phyloP scores from a whole-genome alignment of 2,888 invertebrate species.

The Brachyptera putata region DNA sequence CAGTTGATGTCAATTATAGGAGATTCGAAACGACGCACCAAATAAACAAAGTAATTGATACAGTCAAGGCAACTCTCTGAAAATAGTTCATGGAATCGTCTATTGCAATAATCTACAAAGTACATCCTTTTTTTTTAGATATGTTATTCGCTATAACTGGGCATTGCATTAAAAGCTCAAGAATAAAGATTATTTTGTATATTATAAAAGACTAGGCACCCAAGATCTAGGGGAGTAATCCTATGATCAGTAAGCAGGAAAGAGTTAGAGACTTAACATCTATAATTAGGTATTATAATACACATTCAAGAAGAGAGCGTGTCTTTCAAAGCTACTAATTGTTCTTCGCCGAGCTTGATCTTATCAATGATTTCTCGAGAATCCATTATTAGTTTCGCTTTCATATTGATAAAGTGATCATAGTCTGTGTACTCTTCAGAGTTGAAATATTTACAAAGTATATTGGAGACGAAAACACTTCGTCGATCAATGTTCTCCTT shows the following conservation, averaged over 20 bases:
- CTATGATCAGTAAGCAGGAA: constrained; percentile 13
- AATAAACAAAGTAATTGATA: too few species aligned
- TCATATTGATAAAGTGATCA: constrained; percentile 81
- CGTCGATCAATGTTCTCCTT: constrained; percentile 78
- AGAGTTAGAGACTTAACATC: not conserved
- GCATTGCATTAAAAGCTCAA: not conserved
- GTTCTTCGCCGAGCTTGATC: constrained; percentile 76
- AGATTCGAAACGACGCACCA: too few species aligned
- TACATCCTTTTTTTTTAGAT: too few species aligned
- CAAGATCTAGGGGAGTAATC: constrained; percentile 19
- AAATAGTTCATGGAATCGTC: too few species aligned
- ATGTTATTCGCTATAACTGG: too few species aligned
- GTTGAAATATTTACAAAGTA: constrained; percentile 66
- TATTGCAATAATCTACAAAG: too few species aligned
- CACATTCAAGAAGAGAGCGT: constrained; percentile 42
- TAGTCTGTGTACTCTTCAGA: constrained; percentile 74
- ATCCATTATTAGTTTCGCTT: constrained; percentile 78
- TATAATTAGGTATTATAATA: constrained; percentile 3
- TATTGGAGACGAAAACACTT: constrained; percentile 63
- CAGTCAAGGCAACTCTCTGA: too few species aligned
- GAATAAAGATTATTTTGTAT: constrained; percentile 14
- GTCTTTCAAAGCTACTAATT: constrained; percentile 66
- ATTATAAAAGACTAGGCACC: constrained; percentile 30
- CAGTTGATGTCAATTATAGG: too few species aligned
- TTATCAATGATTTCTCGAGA: constrained; percentile 77